Conservation (phyloP, 2,113 vertebrate species). For the Odontesthes bonariensis region DNA sequence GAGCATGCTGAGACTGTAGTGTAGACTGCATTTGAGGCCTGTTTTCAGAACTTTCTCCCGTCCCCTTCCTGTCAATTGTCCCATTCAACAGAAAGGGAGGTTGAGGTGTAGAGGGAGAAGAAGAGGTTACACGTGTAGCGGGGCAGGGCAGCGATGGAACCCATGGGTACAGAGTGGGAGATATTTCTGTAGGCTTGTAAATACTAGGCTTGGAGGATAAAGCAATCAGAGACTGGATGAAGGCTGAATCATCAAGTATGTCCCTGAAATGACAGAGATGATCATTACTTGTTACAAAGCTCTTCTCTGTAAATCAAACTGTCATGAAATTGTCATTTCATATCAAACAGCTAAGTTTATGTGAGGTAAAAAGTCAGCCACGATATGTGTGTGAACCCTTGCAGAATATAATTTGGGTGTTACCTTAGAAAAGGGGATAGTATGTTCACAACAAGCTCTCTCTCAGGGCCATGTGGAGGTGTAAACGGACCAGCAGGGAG, state of each 20-base stretch:
- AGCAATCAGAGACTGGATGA: slow-evolving; percentile 77
- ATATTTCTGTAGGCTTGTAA: slow-evolving; percentile 76
- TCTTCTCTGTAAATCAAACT: background rate
- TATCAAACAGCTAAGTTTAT: background rate
- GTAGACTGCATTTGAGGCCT: slow-evolving; percentile 16
- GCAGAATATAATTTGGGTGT: background rate
- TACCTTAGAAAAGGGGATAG: slow-evolving; percentile 87
- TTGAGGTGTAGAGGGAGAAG: background rate
- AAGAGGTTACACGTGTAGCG: background rate
- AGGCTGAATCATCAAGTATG: slow-evolving; percentile 85
- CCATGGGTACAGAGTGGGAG: background rate
- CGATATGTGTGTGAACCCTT: background rate
- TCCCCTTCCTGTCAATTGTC: slow-evolving; percentile 1
- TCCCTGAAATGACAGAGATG: slow-evolving; percentile 73
- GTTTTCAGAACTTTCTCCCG: background rate
- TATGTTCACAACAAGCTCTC: slow-evolving; percentile 77
- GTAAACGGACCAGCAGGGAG: background rate
- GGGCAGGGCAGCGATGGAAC: background rate
- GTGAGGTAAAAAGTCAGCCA: too few species aligned
- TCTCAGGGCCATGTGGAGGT: slow-evolving; percentile 63
- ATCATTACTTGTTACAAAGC: background rate
- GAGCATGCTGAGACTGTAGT: slow-evolving; percentile 64
- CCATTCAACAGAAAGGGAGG: background rate
- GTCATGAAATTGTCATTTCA: background rate
- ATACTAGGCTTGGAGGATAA: slow-evolving; percentile 76